phyloP scores from a whole-genome alignment of 2,888 invertebrate genomes.

The Brenthis ino region DNA sequence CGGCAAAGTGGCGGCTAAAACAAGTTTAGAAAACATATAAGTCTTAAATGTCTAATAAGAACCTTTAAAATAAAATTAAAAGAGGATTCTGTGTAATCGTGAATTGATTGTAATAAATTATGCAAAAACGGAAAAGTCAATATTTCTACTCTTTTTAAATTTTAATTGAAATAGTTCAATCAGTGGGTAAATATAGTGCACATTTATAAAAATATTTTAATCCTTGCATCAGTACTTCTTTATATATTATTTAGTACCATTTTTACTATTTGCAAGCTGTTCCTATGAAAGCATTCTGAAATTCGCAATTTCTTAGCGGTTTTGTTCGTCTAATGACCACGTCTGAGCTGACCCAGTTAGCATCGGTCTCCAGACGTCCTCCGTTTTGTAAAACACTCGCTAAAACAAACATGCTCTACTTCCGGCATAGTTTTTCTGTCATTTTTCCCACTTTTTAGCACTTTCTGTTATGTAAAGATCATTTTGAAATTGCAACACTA shows the following conservation, averaged over 20 bases:
- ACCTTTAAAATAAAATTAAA: too few species aligned
- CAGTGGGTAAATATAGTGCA: too few species aligned
- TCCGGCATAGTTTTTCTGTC: slow-evolving; percentile 36
- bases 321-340: slow-evolving; percentile 53
- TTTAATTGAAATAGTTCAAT: too few species aligned
- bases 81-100: too few species aligned
- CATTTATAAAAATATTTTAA: neutral
- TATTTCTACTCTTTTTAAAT: too few species aligned
- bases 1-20: too few species aligned
- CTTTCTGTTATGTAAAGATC: slow-evolving; percentile 20
- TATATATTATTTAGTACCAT: neutral
- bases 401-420: slow-evolving; percentile 56
- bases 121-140: too few species aligned
- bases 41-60: too few species aligned
- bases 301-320: slow-evolving; percentile 47
- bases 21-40: too few species aligned
- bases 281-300: slow-evolving; percentile 14
- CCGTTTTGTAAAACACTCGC: slow-evolving; percentile 54
- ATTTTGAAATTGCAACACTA: slow-evolving; percentile 2
- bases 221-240: neutral
- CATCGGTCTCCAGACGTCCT: slow-evolving; percentile 43
- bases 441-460: slow-evolving; percentile 31
- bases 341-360: slow-evolving; percentile 49
- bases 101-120: too few species aligned
- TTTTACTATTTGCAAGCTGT: neutral